phyloP scores from a whole-genome alignment of 2,113 vertebrate species.

The Bubo scandiacus region DNA sequence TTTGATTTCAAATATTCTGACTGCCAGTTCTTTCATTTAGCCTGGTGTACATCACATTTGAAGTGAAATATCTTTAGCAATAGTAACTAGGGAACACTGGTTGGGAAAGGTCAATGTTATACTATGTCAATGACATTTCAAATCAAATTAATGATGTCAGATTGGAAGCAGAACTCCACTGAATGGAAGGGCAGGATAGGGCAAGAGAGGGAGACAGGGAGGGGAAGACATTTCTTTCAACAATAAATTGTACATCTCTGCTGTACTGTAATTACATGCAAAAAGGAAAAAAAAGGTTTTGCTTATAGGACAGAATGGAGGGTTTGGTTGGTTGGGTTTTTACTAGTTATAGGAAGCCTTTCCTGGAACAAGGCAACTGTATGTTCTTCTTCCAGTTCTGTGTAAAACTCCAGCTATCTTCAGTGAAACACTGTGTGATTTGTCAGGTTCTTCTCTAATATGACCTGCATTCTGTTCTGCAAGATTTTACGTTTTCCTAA shows the following conservation, averaged over 20 bases:
- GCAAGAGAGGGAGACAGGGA: not conserved
- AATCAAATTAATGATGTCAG: constrained; percentile 15
- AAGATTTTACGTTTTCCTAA: not conserved
- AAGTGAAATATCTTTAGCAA: not conserved
- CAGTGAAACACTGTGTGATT: not conserved
- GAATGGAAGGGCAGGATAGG: not conserved
- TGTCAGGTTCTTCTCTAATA: not conserved
- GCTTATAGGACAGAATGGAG: not conserved
- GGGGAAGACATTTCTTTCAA: not conserved
- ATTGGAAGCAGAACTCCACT: not conserved
- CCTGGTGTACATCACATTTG: not conserved
- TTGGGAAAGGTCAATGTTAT: not conserved
- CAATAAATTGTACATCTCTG: not conserved
- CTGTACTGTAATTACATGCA: not conserved
- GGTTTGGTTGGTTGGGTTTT: not conserved
- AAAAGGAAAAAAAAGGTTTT: not conserved
- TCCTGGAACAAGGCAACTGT: not conserved
- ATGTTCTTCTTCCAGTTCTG: not conserved
- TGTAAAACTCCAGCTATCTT: not conserved
- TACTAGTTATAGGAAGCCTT: not conserved
- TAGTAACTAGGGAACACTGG: not conserved
- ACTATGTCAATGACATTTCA: not conserved
- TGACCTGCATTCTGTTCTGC: not conserved
- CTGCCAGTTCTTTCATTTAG: constrained; percentile 20
- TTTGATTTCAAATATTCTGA: constrained; percentile 42